Conservation (phyloP, 2,797 vertebrate genomes). For the Peromyscus melanophrys region DNA sequence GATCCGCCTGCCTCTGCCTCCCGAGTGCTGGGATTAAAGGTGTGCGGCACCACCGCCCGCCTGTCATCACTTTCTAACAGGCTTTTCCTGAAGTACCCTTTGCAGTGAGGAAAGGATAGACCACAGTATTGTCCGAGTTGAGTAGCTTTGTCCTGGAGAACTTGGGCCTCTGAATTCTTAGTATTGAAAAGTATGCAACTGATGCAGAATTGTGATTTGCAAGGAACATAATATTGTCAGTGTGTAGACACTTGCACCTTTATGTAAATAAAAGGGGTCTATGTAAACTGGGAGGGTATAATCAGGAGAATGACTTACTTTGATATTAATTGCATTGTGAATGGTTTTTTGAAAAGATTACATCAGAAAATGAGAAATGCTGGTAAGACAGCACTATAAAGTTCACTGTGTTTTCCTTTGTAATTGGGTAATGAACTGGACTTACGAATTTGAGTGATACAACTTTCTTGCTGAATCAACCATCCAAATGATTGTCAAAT, state of each 20-base stretch:
- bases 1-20: too few relatives aligned
- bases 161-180: not conserved
- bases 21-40: too few relatives aligned
- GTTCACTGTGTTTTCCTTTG: not conserved
- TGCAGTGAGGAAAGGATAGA: not conserved
- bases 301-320: not conserved
- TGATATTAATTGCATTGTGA: not conserved
- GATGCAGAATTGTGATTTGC: conserved; percentile 1
- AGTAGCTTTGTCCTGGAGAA: not conserved
- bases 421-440: not conserved
- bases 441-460: conserved; percentile 8
- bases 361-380: conserved; percentile 24
- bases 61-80: not conserved
- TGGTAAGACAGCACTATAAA: not conserved
- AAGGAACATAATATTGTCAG: not conserved
- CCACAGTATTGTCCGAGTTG: not conserved
- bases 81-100: conserved; percentile 22
- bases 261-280: not conserved
- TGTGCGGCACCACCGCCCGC: too few relatives aligned
- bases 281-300: not conserved
- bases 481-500: not conserved
- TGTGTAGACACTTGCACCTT: not conserved
- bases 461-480: not conserved
- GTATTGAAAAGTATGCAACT: not conserved
- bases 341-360: not conserved